Conservation (phyloP, 2,113 vertebrate species). For the Mustela nigripes region DNA sequence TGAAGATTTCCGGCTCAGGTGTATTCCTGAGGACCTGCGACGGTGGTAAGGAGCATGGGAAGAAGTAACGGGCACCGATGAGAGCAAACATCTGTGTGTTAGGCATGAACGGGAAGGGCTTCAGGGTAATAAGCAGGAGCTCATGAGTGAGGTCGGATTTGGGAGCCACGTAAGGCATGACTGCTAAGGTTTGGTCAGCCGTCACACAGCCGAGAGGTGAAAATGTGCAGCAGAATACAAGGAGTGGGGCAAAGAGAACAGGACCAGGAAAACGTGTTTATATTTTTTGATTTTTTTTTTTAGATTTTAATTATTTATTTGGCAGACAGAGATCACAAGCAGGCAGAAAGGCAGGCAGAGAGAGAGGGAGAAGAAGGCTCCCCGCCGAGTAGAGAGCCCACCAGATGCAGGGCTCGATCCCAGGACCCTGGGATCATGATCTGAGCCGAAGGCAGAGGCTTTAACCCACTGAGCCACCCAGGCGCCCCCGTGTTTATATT, state of each 20-base stretch:
- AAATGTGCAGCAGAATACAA: background rate
- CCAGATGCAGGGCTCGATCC: too few species aligned
- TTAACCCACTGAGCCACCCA: too few species aligned
- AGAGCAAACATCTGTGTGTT: background rate
- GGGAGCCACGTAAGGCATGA: background rate
- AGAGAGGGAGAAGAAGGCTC: too few species aligned
- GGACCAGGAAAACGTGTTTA: background rate
- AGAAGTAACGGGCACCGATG: background rate
- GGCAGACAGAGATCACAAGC: too few species aligned
- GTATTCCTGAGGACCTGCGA: background rate
- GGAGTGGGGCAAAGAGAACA: too few species aligned
- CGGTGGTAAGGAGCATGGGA: background rate
- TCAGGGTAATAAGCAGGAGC: background rate
- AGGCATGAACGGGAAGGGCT: background rate
- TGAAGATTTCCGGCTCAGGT: background rate
- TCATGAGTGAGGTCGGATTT: too few species aligned
- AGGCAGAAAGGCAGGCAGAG: too few species aligned
- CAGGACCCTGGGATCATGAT: too few species aligned
- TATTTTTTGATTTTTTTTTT: too few species aligned
- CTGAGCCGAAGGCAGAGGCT: too few species aligned
- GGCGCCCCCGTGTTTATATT: background rate
- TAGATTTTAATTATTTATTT: too few species aligned
- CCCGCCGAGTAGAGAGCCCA: too few species aligned
- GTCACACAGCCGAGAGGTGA: background rate
- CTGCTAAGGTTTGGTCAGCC: background rate